A percentile compares a stretch with the other conserved stretches of the same genome.
Conservation (phyloP, 2,113 vertebrate species). For the Otus sunia region DNA sequence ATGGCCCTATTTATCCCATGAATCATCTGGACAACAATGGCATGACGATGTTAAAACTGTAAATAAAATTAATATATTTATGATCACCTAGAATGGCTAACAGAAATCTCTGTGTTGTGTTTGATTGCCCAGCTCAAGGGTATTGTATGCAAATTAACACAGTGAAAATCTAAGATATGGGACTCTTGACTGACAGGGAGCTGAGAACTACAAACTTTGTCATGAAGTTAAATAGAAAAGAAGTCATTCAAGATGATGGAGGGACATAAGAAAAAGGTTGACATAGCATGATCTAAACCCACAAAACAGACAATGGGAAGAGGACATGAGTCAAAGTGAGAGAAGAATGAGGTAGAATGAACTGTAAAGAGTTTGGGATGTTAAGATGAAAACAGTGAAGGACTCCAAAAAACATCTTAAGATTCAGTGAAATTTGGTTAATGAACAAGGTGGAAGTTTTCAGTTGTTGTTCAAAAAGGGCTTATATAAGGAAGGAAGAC, state of each 20-base stretch:
- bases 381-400: background rate
- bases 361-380: background rate
- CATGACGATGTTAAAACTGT: background rate
- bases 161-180: background rate
- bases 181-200: background rate
- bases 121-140: background rate
- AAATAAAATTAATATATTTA: background rate
- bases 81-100: background rate
- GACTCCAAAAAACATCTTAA: background rate
- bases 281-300: background rate
- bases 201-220: background rate
- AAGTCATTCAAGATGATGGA: background rate
- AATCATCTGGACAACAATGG: background rate
- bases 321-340: fast-evolving
- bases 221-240: background rate
- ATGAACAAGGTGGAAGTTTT: background rate
- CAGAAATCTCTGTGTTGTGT: background rate
- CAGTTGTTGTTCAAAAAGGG: background rate
- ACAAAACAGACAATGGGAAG: background rate
- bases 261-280: background rate
- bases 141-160: background rate
- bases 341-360: background rate
- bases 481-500: background rate
- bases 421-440: background rate
- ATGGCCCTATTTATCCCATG: background rate